Evolutionary conservation across 2,113 vertebrate species (phyloP), one percentile per base, ranked within the genome.

Genomic region (Lagopus muta): DNA sequence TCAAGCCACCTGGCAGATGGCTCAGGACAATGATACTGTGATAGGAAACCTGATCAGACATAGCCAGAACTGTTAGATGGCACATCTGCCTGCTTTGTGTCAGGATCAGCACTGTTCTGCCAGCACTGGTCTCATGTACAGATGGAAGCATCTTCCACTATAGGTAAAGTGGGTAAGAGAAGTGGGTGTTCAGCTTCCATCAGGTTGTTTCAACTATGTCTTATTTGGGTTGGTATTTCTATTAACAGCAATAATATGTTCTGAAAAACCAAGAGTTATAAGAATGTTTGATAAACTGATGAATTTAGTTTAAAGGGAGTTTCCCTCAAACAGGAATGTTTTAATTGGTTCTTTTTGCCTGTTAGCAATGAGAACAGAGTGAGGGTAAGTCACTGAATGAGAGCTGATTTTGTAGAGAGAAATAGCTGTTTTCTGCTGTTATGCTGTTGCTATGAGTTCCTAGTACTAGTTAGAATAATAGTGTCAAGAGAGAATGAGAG

Each of bases 381-480:
- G 80, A 93, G 28, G 69, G 30, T 75, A 81, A 84, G 32, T 22
- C 14, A 24, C 21, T 65, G 54, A 69, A 47, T 18, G 21, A 72
- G 57, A 80, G 43, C 58, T 72, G 52, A 19, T 88, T 95, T 86
- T 24, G 19, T 21, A 57, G 73, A 83, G 75, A 54, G 86, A 74
- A 77, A 75, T 61, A 86, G 6, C 55, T 88, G 20, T 13, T 83
- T 89, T 90, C 34, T 8, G 3, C 52, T 86, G 43, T 64, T 70
- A 21, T 10, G 7, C 16, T 91, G 86, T 66, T 86, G 80, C 62
- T 89, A n/a, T 1, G 11, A 83, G 70, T 88, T 95, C 62, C 50
- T 45, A 76, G 66, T 79, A 34, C 57, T 81, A 57, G 38, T 61
- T 94, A 86, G 76, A 94, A 70, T 82, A 95, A 52, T 69, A 71